Percentiles rank a stretch among this genome's conserved stretches.
phyloP scores from a whole-genome alignment of 2,797 vertebrate genomes.

The Pempheris klunzingeri region DNA sequence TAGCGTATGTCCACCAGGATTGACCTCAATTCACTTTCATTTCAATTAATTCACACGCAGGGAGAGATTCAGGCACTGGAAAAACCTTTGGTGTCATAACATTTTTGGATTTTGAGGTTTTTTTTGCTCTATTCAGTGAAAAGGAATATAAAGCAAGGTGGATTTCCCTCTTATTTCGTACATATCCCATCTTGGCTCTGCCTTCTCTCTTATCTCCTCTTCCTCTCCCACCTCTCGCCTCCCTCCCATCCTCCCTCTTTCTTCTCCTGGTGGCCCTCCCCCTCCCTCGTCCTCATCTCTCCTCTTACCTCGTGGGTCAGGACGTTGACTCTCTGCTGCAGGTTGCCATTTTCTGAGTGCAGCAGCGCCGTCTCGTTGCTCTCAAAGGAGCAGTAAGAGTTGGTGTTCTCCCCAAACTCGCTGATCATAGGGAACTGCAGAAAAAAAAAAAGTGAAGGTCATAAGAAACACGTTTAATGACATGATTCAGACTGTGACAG shows the following conservation, averaged over 20 bases:
- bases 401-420: constrained; percentile 93
- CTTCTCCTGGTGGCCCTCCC: background rate
- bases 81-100: constrained; percentile 21
- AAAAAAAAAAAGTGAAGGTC: constrained; percentile 11
- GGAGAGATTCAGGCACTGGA: constrained; percentile 30
- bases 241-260: background rate
- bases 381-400: constrained; percentile 94
- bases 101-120: too few relatives aligned
- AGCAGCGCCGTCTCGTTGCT: constrained; percentile 94
- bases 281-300: background rate
- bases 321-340: constrained; percentile 94
- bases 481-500: background rate
- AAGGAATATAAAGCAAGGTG: background rate
- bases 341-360: constrained; percentile 93
- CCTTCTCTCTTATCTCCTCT: background rate
- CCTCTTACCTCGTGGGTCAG: constrained; percentile 93
- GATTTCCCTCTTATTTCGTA: background rate
- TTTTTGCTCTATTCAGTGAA: background rate
- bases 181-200: background rate
- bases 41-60: constrained; percentile 52
- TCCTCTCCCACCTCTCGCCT: background rate
- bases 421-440: constrained; percentile 93
- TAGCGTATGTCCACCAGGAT: constrained; percentile 31
- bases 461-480: background rate
- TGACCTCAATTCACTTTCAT: constrained; percentile 56